These are phyloP conservation scores for Corythaeola cristata DNA, from an alignment of 2,113 vertebrate species.

Conservation along the genomic window DNA sequence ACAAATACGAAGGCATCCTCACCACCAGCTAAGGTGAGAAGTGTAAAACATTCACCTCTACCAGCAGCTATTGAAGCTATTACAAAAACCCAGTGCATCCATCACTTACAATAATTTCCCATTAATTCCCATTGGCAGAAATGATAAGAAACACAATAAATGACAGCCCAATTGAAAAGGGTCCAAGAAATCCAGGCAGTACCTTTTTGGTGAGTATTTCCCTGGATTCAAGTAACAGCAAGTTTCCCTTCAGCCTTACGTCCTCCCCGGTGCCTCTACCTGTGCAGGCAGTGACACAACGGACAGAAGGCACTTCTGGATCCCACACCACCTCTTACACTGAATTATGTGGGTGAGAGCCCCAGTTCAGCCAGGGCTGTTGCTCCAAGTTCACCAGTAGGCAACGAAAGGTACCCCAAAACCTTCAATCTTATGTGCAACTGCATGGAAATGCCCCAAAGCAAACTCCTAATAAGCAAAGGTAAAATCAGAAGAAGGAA, in stretches of 20 bases:
- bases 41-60: neutral
- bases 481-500: neutral
- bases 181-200: neutral
- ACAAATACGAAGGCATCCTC: fast-evolving
- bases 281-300: fast-evolving
- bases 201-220: neutral
- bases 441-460: neutral
- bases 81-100: neutral
- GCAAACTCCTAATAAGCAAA: neutral
- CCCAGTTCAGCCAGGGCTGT: neutral
- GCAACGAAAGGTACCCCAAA: neutral
- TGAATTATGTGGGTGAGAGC: neutral
- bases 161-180: neutral
- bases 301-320: neutral
- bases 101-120: neutral
- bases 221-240: neutral
- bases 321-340: neutral
- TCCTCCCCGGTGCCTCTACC: neutral
- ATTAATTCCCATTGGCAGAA: neutral
- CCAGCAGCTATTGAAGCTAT: neutral
- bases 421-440: neutral
- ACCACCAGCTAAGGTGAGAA: neutral
- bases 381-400: neutral
- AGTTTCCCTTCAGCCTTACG: neutral
- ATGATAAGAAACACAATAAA: neutral